Percentiles rank a stretch among this genome's conserved stretches.
phyloP scores from a whole-genome alignment of 2,113 vertebrate species.

The Micronycteris hirsuta region DNA sequence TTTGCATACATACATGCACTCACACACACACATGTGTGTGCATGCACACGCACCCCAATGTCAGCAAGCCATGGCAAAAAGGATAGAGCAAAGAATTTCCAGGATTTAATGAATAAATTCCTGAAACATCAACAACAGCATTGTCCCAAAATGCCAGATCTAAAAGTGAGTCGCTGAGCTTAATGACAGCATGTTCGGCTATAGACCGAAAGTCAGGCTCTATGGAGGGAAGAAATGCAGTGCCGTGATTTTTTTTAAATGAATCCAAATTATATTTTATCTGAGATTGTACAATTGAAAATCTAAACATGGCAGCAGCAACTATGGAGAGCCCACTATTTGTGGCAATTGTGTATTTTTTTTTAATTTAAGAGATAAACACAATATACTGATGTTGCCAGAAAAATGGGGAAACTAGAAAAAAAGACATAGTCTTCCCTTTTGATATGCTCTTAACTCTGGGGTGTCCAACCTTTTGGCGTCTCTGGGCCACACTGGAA shows the following conservation, averaged over 20 bases:
- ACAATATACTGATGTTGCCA: neutral
- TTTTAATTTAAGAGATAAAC: neutral
- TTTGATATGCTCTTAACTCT: neutral
- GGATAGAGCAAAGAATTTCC: neutral
- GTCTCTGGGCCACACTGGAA: no score
- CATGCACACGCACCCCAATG: rapidly evolving
- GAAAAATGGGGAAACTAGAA: neutral
- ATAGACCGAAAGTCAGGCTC: neutral
- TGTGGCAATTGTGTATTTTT: neutral
- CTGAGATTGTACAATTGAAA: neutral
- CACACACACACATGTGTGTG: rapidly evolving
- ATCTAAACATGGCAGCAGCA: neutral
- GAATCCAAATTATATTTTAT: neutral
- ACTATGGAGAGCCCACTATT: neutral
- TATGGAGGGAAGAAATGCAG: neutral
- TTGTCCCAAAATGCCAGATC: neutral
- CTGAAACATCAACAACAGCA: neutral
- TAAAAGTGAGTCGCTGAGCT: neutral
- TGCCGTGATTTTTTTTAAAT: neutral
- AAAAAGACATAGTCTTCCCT: neutral
- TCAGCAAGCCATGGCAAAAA: neutral
- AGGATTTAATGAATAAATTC: neutral
- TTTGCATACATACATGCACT: rapidly evolving
- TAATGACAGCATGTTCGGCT: neutral
- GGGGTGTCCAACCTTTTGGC: no score